phyloP scores from a whole-genome alignment of 92 coral and sea anemone genomes.

The Plumapathes pennacea region DNA sequence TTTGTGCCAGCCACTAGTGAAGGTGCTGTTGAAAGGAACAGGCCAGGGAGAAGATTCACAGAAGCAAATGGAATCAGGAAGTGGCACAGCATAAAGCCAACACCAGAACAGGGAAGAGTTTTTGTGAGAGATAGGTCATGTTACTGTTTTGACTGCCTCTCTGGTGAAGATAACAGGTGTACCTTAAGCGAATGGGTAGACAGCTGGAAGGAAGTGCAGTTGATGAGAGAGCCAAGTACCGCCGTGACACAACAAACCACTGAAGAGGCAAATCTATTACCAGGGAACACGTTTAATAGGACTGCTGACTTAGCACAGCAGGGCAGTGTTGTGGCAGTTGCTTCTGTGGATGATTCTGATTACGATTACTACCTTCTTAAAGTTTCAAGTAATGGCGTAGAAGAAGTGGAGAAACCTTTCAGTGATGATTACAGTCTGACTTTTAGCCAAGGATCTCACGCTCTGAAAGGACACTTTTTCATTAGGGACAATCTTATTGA shows the following conservation, averaged over 20 bases:
- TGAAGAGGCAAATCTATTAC: conserved; percentile 18
- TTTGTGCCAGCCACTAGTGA: conserved; percentile 15
- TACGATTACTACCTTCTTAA: conserved; percentile 50
- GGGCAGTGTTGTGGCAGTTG: conserved; percentile 47
- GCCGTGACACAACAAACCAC: conserved; percentile 48
- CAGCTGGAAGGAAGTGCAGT: conserved; percentile 39
- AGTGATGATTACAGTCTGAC: conserved; percentile 50
- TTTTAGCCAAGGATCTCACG: conserved; percentile 15
- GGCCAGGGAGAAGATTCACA: conserved; percentile 10
- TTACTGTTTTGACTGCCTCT: conserved; percentile 50
- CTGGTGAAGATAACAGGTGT: conserved; percentile 35
- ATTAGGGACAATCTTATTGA: conserved; percentile 34
- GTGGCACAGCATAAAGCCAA: conserved; percentile 22
- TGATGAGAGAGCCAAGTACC: conserved; percentile 38
- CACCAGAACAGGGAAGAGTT: conserved; percentile 20
- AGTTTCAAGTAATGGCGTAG: conserved; percentile 47
- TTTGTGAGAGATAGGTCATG: conserved; percentile 15
- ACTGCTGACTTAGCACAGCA: conserved; percentile 31
- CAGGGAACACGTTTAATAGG: conserved; percentile 35
- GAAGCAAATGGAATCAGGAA: conserved; percentile 15
- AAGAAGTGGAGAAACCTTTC: conserved; percentile 22
- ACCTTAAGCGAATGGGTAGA: conserved; percentile 57
- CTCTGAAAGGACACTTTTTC: conserved; percentile 23
- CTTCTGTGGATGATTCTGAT: conserved; percentile 51
- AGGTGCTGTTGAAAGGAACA: conserved; percentile 10